These are phyloP conservation scores for Sussaba pulchella DNA, from an alignment of 2,888 invertebrate species.

Conservation along the genomic window DNA sequence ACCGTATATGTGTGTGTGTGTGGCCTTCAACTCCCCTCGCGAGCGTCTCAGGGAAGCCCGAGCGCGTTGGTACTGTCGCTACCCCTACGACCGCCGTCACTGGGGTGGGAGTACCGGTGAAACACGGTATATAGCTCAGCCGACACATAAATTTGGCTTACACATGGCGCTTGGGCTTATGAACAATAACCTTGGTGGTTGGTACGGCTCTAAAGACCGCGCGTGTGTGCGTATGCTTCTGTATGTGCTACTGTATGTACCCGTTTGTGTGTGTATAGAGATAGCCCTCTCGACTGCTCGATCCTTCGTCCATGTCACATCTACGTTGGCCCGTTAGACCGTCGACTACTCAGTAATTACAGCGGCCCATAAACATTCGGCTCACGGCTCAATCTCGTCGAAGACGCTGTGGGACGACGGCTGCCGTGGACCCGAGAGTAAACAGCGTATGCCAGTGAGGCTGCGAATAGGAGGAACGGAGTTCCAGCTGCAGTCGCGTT, in stretches of 20 bases:
- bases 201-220: constrained; percentile 33
- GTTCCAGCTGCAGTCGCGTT: constrained; percentile 26
- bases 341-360: constrained; percentile 79
- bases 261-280: constrained; percentile 39
- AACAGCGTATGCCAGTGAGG: constrained; percentile 26
- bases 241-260: constrained; percentile 26
- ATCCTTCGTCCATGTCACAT: constrained; percentile 52
- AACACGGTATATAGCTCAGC: constrained; percentile 73
- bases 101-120: constrained; percentile 28
- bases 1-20: no score
- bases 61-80: constrained; percentile 15
- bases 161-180: constrained; percentile 81
- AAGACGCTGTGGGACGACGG: constrained; percentile 60
- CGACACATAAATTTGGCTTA: constrained; percentile 80
- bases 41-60: constrained; percentile 39
- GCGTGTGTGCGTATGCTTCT: constrained; percentile 18
- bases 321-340: constrained; percentile 69
- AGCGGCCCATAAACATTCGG: constrained; percentile 78
- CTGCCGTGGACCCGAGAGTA: constrained; percentile 20
- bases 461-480: constrained; percentile 37
- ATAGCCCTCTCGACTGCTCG: constrained; percentile 49
- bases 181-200: constrained; percentile 79
- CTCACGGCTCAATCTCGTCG: constrained; percentile 78
- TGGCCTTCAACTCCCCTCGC: constrained; percentile 3
- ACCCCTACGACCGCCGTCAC: constrained; percentile 9